Percentiles rank a stretch among this genome's conserved stretches.
Evolutionary conservation across 23 tunicate genomes (phyloP).

Genomic region (Diplosoma virens): DNA sequence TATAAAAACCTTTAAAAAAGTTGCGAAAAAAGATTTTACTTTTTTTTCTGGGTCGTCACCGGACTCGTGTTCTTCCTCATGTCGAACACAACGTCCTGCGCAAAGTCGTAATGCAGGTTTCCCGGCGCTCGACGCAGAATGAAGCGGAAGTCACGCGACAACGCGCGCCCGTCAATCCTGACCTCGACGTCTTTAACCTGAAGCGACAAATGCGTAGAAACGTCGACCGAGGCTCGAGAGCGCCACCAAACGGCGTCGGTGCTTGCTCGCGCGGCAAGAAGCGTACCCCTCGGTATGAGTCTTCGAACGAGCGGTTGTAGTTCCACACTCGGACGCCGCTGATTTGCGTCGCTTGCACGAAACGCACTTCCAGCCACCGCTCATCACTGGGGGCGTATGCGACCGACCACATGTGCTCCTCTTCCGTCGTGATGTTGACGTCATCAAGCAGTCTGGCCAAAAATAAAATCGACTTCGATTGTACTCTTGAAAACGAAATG

Average conservation of each 20-base stretch:
- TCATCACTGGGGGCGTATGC: neutral
- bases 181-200: constrained; percentile 43
- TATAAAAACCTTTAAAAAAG: neutral
- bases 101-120: constrained; percentile 70
- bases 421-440: constrained; percentile 45
- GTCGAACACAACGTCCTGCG: constrained; percentile 61
- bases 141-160: neutral
- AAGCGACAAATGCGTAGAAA: neutral
- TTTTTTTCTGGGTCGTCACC: neutral
- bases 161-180: constrained; percentile 31
- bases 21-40: neutral
- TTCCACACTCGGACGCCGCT: constrained; percentile 72
- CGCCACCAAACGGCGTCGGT: neutral
- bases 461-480: too few relatives aligned
- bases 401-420: constrained; percentile 37
- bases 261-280: neutral
- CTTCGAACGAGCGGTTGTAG: constrained; percentile 58
- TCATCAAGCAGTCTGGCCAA: constrained; percentile 43
- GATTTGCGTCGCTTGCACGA: constrained; percentile 65
- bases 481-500: too few relatives aligned
- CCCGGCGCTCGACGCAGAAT: constrained; percentile 72
- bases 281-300: constrained; percentile 45
- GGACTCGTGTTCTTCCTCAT: neutral
- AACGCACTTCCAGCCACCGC: constrained; percentile 9
- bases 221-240: neutral